These are phyloP conservation scores for Saccopteryx bilineata DNA, from an alignment of 2,113 vertebrate species.

Conservation along the genomic window DNA sequence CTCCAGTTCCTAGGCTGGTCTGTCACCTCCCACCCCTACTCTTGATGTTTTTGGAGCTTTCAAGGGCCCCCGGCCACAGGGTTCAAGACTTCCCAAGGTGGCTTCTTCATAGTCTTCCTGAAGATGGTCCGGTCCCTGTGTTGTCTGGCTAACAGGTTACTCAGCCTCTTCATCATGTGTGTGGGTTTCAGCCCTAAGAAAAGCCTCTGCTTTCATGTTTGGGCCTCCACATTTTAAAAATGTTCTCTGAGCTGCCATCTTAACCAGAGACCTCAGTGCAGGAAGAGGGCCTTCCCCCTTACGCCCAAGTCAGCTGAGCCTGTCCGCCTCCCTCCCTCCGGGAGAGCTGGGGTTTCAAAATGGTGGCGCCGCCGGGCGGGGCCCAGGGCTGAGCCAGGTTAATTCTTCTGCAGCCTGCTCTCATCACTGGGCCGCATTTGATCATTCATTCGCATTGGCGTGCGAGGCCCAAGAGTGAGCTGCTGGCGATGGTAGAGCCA, in stretches of 20 bases:
- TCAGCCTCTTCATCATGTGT: neutral
- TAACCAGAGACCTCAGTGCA: neutral
- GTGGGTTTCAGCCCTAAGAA: neutral
- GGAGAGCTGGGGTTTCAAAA: conserved; percentile 41
- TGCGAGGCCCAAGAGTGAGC: conserved; percentile 30
- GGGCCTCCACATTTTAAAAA: accelerated
- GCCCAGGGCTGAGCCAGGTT: neutral
- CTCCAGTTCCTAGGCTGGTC: no score
- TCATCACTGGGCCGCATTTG: neutral
- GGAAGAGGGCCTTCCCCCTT: neutral
- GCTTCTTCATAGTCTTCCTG: neutral
- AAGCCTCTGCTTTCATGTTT: neutral
- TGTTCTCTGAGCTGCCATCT: accelerated
- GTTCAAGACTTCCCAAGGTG: neutral
- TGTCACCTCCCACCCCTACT: neutral
- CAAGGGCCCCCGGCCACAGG: accelerated
- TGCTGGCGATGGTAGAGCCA: conserved; percentile 61
- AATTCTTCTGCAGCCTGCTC: neutral
- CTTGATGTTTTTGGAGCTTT: neutral
- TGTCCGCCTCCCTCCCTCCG: neutral
- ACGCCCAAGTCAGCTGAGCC: neutral
- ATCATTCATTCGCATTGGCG: accelerated
- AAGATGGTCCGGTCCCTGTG: neutral
- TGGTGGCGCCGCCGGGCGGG: neutral
- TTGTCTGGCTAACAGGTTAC: accelerated